Base-by-base conservation (phyloP, 2,888 invertebrate genomes). In the Tetragonisca angustula region DNA sequence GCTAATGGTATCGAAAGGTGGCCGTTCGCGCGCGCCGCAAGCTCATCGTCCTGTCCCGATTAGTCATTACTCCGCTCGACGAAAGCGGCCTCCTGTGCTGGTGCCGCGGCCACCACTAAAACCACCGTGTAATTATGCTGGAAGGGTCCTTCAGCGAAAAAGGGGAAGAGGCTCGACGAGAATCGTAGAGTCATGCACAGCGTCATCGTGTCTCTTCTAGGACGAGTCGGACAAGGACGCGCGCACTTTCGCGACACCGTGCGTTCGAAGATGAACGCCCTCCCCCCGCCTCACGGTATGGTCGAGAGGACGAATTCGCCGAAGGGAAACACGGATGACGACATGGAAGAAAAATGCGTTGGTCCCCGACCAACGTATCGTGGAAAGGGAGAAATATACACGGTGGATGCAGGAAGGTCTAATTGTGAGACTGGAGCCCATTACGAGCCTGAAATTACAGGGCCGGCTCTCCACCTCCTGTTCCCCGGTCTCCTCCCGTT, bases 361-460 rank as follows among this genome's bases (percentile, higher is more conserved):
- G 89, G 86, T 82, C 81, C 89, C 84, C 87, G 90, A 87, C 52
- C 52, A 27, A 85, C 83, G 32, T 86, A 88, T 85, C 76, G 83
- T 75, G 81, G 76, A 83, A 79, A 81, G 84, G 69, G 82, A 88
- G 83, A 77, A 79, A 86, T 81, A 84, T 81, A 84, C 76, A 88
- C 85, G 87, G 88, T 90, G 88, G 92, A 90, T 89, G 90, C 91
- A 90, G 92, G 90, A 91, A 93, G 92, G 92, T 92, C 93, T 93
- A 92, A 93, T 94, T 94, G 94, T 91, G 91, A 91, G 90, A 92
- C 89, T 89, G 88, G 88, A 88, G 87, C 86, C 92, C 91, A 93
- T 94, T 93, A 93, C 90, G 83, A 88, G 88, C 84, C 89, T 90
- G 86, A 94, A 94, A 94, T 94, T 94, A 94, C 92, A 93, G 93